Conservation (phyloP, 2,797 vertebrate species). For the Nannoperca australis region DNA sequence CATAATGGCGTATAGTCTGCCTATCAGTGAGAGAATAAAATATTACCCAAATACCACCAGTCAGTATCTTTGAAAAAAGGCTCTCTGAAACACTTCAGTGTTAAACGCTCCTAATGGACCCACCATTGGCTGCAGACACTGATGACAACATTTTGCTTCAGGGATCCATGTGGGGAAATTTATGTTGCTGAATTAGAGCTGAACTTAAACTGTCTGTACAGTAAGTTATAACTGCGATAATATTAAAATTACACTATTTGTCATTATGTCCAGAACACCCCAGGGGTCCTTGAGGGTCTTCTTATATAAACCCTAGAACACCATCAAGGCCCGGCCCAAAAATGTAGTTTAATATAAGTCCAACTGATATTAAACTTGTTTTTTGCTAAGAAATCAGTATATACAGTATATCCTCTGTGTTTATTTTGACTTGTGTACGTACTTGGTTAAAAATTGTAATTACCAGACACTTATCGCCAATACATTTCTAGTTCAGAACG, state of each 20-base stretch:
- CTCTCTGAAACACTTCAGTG: not conserved
- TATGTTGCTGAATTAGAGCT: not conserved
- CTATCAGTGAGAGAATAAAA: slow-evolving; percentile 7
- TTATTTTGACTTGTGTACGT: not conserved
- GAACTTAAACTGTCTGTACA: not conserved
- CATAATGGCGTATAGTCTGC: not conserved
- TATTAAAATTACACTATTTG: not conserved
- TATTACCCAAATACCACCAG: not conserved
- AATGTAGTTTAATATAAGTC: no score
- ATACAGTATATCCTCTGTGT: not conserved
- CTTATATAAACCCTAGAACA: no score
- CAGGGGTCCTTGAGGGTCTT: not conserved
- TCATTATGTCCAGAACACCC: not conserved
- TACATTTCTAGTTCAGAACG: no score
- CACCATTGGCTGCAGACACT: not conserved
- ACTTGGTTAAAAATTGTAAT: no score
- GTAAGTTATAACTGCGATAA: not conserved
- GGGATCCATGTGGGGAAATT: not conserved
- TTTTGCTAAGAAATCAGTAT: not conserved
- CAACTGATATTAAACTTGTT: no score
- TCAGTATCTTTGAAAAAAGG: not conserved
- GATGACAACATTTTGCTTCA: not conserved
- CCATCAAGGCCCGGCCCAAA: no score
- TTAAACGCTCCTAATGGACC: not conserved
- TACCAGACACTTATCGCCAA: no score